These are phyloP conservation scores for Naja naja DNA, from an alignment of 2,113 vertebrate genomes.

Conservation along the genomic window DNA sequence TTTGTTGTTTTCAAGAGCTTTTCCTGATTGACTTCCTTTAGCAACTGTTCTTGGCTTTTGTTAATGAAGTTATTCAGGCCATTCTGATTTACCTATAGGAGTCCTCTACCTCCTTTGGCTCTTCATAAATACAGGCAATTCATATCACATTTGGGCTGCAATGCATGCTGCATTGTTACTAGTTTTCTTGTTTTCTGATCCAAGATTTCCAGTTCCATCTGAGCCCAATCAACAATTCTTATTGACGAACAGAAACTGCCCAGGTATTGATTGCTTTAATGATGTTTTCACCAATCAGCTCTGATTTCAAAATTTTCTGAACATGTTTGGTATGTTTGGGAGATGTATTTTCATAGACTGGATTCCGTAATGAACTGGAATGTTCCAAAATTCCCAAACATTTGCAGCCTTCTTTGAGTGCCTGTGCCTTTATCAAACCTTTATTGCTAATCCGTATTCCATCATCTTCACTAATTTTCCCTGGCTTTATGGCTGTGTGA, in stretches of 20 bases:
- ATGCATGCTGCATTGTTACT: no score
- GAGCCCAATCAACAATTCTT: neutral
- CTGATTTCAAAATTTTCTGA: neutral
- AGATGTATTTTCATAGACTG: neutral
- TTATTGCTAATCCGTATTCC: neutral
- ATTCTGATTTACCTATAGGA: neutral
- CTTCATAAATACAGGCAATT: no score
- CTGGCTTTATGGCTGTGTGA: neutral
- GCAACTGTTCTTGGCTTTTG: neutral
- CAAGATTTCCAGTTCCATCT: neutral
- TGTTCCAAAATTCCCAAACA: neutral
- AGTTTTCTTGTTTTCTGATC: neutral
- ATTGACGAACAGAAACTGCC: neutral
- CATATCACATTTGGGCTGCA: neutral
- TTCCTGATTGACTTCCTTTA: neutral
- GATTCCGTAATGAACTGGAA: neutral
- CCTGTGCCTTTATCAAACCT: neutral
- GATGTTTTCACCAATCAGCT: neutral
- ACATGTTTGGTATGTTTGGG: neutral
- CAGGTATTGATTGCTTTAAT: neutral
- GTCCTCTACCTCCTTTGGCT: neutral
- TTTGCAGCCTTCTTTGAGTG: neutral
- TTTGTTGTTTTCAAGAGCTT: neutral
- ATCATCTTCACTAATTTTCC: neutral
- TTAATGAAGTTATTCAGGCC: neutral